These are phyloP conservation scores for Apodemia hepburni DNA, from an alignment of 2,888 invertebrate genomes.

Conservation along the genomic window DNA sequence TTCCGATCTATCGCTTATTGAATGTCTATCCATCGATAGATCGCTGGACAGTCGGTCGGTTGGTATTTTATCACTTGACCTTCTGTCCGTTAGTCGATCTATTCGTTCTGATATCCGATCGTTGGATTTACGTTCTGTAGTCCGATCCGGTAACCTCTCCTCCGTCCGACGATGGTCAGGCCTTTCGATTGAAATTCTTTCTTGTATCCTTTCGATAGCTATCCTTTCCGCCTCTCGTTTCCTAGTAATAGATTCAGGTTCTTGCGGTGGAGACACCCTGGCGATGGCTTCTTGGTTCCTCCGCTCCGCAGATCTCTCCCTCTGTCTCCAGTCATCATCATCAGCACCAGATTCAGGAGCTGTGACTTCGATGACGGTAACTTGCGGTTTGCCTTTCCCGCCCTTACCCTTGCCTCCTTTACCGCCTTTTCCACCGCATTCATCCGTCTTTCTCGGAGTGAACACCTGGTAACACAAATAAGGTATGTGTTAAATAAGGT, in stretches of 20 bases:
- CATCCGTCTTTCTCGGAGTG: conserved; percentile 81
- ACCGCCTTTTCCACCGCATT: conserved; percentile 82
- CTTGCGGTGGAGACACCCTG: conserved; percentile 55
- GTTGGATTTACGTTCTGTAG: conserved; percentile 36
- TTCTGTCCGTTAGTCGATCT: conserved; percentile 35
- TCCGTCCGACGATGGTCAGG: conserved; percentile 45
- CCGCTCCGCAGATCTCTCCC: conserved; percentile 50
- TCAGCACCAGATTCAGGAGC: conserved; percentile 60
- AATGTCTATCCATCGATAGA: conserved; percentile 28
- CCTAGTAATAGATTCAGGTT: conserved; percentile 43
- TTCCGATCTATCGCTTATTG: conserved; percentile 23
- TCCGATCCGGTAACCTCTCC: conserved; percentile 44
- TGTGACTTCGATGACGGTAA: conserved; percentile 83
- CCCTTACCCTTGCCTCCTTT: conserved; percentile 87
- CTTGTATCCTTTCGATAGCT: conserved; percentile 44
- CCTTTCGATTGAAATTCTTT: conserved; percentile 42
- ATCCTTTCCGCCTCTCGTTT: conserved; percentile 41
- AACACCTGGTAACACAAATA: conserved; percentile 50
- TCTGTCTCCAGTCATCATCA: conserved; percentile 65
- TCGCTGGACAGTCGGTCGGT: conserved; percentile 34
- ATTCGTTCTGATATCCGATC: conserved; percentile 31
- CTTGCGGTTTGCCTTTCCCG: conserved; percentile 86
- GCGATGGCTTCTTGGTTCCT: conserved; percentile 61
- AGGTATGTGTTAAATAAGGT: too few species aligned
- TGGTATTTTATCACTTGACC: conserved; percentile 34